phyloP scores from a whole-genome alignment of 2,113 vertebrate genomes.

The Callipepla californica region DNA sequence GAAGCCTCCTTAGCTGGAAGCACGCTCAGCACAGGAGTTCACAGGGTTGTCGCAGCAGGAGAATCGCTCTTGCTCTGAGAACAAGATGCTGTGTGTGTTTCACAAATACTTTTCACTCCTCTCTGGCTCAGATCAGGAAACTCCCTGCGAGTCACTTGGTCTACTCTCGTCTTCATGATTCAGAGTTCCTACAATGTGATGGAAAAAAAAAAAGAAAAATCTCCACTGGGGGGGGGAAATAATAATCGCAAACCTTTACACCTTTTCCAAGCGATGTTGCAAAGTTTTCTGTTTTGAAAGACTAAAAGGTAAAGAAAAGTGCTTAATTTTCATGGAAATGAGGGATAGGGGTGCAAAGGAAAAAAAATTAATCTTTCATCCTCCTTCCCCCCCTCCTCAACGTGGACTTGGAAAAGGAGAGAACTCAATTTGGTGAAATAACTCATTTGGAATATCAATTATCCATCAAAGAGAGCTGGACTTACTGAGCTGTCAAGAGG shows the following conservation, averaged over 20 bases:
- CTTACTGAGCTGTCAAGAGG: constrained; percentile 36
- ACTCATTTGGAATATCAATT: constrained; percentile 58
- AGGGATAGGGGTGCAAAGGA: background rate
- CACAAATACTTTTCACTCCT: background rate
- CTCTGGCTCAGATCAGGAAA: background rate
- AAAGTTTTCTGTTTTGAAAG: background rate
- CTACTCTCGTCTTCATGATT: background rate
- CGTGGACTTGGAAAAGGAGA: background rate
- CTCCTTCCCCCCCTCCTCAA: background rate
- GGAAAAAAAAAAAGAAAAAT: background rate
- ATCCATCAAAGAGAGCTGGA: constrained; percentile 33
- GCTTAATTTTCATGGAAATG: background rate
- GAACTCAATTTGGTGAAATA: constrained; percentile 12
- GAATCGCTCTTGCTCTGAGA: background rate
- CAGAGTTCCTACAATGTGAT: background rate
- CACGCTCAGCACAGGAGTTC: accelerated
- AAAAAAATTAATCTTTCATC: background rate
- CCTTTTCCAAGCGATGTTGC: background rate
- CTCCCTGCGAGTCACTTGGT: background rate
- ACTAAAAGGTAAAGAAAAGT: background rate
- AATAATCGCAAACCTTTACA: background rate
- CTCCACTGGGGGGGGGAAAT: background rate
- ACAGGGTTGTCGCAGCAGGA: background rate
- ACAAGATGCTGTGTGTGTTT: background rate
- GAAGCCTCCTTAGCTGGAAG: background rate